phyloP scores from a whole-genome alignment of 2,113 vertebrate species.

The Cheilinus undulatus region DNA sequence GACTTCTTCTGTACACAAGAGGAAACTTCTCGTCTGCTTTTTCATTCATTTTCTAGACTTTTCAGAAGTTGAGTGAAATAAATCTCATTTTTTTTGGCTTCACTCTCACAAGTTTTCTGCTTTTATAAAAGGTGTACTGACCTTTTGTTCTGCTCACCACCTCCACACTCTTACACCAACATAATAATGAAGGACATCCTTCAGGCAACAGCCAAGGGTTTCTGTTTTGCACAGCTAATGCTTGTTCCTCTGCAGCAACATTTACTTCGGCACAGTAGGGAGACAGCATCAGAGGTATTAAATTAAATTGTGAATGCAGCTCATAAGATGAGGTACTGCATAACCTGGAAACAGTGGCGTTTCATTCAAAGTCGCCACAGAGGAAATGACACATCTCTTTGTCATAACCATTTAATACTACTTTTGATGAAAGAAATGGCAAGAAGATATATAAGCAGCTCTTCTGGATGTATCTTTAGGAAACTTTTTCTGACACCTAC shows the following conservation, averaged over 20 bases:
- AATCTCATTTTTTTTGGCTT: constrained; percentile 1
- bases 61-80: background rate
- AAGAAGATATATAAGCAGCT: background rate
- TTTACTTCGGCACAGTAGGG: background rate
- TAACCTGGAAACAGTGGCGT: background rate
- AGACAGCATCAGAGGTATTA: background rate
- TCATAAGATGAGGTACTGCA: constrained; percentile 5
- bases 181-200: constrained; percentile 15
- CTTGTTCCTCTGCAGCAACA: background rate
- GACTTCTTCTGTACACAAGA: background rate
- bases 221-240: background rate
- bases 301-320: background rate
- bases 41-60: background rate
- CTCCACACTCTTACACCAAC: constrained; percentile 14
- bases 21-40: too few species aligned
- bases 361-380: background rate
- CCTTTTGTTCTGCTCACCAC: constrained; percentile 26
- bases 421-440: background rate
- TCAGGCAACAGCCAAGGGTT: background rate
- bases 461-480: background rate
- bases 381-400: constrained; percentile 5
- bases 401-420: background rate
- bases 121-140: constrained; percentile 36
- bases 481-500: background rate
- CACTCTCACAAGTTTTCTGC: background rate